Conservation (phyloP, 2,888 invertebrate species). For the Nemoura dubitans region DNA sequence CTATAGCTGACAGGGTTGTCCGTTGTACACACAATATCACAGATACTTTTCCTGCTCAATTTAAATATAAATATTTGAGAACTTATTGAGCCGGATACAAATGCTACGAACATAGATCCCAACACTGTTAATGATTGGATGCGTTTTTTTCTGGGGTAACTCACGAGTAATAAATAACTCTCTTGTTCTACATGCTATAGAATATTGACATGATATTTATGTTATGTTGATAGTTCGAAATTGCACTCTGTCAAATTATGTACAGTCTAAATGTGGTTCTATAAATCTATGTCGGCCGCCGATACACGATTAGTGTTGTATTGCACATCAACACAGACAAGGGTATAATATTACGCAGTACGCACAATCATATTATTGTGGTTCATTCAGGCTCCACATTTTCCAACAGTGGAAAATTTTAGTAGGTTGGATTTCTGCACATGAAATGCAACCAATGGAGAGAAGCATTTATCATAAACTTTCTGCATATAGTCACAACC, state of each 20-base stretch:
- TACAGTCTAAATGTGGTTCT: not conserved
- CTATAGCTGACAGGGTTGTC: not conserved
- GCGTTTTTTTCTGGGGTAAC: not conserved
- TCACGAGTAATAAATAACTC: not conserved
- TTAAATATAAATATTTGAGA: no score
- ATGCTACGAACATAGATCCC: not conserved
- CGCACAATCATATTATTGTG: no score
- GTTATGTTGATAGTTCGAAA: slow-evolving; percentile 17
- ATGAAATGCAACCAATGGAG: no score
- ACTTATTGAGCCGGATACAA: not conserved
- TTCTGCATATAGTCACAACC: no score
- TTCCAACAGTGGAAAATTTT: no score
- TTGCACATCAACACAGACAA: not conserved
- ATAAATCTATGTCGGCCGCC: not conserved
- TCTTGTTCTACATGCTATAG: not conserved
- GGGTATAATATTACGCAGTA: not conserved
- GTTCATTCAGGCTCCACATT: no score
- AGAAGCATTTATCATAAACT: no score
- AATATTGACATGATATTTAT: slow-evolving; percentile 13
- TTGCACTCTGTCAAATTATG: slow-evolving; percentile 28
- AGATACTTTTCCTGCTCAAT: not conserved
- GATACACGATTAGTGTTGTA: not conserved
- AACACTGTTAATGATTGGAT: not conserved
- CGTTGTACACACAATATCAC: not conserved
- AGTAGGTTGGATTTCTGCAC: no score